Percentiles rank a stretch among this genome's conserved stretches.
phyloP scores from a whole-genome alignment of 2,888 invertebrate genomes.

The Subacronicta megacephala region DNA sequence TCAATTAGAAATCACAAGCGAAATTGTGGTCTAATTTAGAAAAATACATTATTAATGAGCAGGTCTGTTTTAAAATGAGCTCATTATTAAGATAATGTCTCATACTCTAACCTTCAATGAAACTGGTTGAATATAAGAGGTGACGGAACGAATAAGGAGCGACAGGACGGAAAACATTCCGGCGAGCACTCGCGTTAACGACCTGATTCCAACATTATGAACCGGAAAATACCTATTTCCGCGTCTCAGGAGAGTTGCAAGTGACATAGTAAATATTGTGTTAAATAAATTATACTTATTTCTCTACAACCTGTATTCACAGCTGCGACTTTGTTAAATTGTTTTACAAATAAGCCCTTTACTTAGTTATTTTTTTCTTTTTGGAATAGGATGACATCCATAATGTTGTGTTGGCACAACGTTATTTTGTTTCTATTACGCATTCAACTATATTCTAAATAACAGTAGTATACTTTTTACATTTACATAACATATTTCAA shows the following conservation, averaged over 20 bases:
- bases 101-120: constrained; percentile 14
- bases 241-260: constrained; percentile 34
- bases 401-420: background rate
- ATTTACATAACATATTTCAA: no score
- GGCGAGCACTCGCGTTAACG: constrained; percentile 44
- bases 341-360: constrained; percentile 21
- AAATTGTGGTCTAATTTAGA: background rate
- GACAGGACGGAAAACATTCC: constrained; percentile 58
- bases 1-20: constrained; percentile 12
- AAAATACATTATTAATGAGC: background rate
- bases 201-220: constrained; percentile 49
- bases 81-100: constrained; percentile 24
- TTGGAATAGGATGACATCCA: constrained; percentile 3
- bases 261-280: constrained; percentile 56
- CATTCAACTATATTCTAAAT: no score
- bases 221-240: constrained; percentile 60
- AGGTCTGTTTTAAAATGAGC: background rate
- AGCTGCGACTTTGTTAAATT: constrained; percentile 26
- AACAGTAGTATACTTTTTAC: no score
- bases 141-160: constrained; percentile 48
- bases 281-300: constrained; percentile 50
- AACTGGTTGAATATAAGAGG: constrained; percentile 29
- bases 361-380: constrained; percentile 10
- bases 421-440: constrained; percentile 16
- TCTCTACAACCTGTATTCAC: constrained; percentile 27